Conservation (phyloP, 2,797 vertebrate genomes). For the Arremon aurantiirostris region DNA sequence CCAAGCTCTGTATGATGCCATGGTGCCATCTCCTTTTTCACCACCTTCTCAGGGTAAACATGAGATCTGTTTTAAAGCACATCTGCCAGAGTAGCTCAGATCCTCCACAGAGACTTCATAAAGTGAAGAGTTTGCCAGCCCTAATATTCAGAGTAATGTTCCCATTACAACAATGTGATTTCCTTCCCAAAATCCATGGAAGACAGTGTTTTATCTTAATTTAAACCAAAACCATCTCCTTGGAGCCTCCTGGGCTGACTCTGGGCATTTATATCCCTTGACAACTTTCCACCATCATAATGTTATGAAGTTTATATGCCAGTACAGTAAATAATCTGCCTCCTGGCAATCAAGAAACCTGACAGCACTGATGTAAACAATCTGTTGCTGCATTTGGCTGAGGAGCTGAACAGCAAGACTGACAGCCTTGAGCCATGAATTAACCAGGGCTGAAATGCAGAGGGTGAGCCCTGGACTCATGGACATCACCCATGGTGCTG, state of each 20-base stretch:
- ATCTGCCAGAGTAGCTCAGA: neutral
- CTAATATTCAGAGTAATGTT: conserved; percentile 3
- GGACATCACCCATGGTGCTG: neutral
- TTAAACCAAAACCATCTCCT: conserved; percentile 40
- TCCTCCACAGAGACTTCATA: neutral
- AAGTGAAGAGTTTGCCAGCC: conserved; percentile 14
- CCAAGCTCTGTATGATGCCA: neutral
- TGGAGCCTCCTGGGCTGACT: conserved; percentile 14
- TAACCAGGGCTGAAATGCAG: neutral
- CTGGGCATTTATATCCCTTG: conserved; percentile 19
- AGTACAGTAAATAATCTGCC: conserved; percentile 61
- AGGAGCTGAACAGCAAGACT: neutral
- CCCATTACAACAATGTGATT: conserved; percentile 31
- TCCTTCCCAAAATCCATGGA: conserved; percentile 37
- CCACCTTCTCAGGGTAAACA: neutral
- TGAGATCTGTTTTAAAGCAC: neutral
- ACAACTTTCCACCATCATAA: conserved; percentile 62
- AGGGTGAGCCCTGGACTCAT: neutral
- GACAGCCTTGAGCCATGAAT: neutral
- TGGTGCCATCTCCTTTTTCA: neutral
- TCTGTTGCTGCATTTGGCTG: neutral
- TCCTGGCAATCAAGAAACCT: conserved; percentile 44
- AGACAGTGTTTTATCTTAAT: conserved; percentile 31
- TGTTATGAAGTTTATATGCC: conserved; percentile 59
- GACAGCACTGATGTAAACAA: conserved; percentile 38